phyloP scores from a whole-genome alignment of 2,113 vertebrate genomes.

The Empidonax alnorum region DNA sequence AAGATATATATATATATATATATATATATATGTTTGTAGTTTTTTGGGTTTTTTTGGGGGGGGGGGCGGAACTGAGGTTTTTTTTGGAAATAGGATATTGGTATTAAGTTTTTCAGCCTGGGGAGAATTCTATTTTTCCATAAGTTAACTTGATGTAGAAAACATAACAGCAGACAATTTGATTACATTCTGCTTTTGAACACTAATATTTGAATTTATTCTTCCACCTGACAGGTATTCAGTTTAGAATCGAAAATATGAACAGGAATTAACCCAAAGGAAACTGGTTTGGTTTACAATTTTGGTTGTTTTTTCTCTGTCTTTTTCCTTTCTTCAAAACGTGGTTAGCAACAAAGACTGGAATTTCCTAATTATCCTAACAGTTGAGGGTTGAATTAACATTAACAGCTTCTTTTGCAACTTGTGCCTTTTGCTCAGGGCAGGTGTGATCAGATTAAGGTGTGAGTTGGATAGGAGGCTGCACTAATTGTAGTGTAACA shows the following conservation, averaged over 20 bases:
- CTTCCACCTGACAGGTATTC: background rate
- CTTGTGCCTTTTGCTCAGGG: background rate
- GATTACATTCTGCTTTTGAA: background rate
- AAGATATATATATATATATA: background rate
- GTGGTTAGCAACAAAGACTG: background rate
- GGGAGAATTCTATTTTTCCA: background rate
- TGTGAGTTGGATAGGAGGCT: background rate
- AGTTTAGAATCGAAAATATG: background rate
- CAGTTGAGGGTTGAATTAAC: background rate
- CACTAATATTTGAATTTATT: background rate
- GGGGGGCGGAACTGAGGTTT: background rate
- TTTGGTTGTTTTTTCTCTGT: background rate
- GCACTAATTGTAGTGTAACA: background rate
- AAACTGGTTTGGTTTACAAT: background rate
- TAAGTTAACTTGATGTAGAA: background rate
- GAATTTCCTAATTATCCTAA: background rate
- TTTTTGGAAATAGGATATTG: background rate
- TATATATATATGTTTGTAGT: too few species aligned
- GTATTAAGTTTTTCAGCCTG: background rate
- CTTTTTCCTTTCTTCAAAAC: background rate
- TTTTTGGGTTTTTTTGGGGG: too few species aligned
- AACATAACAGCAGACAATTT: background rate
- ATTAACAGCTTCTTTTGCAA: background rate
- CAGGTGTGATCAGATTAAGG: background rate
- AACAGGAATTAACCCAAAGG: background rate